A percentile compares a stretch with the other conserved stretches of the same genome.
Evolutionary conservation across 2,113 vertebrate genomes (phyloP).

Genomic region (Nycticorax nycticorax): DNA sequence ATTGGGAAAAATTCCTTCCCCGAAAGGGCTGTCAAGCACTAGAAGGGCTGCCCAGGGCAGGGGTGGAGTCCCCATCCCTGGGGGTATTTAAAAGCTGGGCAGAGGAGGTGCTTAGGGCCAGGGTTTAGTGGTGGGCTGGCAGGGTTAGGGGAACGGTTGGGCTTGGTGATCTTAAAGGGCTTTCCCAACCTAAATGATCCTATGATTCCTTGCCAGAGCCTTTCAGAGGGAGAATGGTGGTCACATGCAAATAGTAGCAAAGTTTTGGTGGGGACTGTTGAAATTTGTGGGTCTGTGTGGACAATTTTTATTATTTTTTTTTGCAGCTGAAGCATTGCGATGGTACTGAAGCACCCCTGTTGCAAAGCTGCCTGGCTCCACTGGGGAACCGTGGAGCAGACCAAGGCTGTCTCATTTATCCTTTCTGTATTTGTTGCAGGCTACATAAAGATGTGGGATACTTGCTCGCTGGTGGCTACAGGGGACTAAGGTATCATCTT

Average conservation of each 20-base stretch:
- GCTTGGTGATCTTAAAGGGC: too few species aligned
- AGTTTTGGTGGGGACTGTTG: not conserved
- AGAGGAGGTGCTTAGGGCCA: too few species aligned
- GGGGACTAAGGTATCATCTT: not conserved
- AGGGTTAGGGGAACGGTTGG: too few species aligned
- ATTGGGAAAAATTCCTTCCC: too few species aligned
- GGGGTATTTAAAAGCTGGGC: too few species aligned
- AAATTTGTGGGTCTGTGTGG: rapidly evolving
- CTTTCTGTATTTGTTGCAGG: not conserved
- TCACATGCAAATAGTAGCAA: not conserved
- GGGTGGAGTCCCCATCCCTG: too few species aligned
- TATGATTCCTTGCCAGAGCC: not conserved
- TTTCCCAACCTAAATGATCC: too few species aligned
- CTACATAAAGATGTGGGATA: not conserved
- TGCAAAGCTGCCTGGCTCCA: not conserved
- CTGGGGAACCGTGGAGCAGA: not conserved
- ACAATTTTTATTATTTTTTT: not conserved
- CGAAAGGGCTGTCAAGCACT: too few species aligned
- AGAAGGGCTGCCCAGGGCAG: too few species aligned
- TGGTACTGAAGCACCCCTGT: not conserved
- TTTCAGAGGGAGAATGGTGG: not conserved
- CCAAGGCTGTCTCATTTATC: not conserved
- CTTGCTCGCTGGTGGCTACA: not conserved
- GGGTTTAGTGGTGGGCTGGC: too few species aligned
- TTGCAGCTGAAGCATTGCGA: rapidly evolving